phyloP scores from a whole-genome alignment of 37 sponge, comb jelly and placozoan genomes.

The Hormiphora californensis region DNA sequence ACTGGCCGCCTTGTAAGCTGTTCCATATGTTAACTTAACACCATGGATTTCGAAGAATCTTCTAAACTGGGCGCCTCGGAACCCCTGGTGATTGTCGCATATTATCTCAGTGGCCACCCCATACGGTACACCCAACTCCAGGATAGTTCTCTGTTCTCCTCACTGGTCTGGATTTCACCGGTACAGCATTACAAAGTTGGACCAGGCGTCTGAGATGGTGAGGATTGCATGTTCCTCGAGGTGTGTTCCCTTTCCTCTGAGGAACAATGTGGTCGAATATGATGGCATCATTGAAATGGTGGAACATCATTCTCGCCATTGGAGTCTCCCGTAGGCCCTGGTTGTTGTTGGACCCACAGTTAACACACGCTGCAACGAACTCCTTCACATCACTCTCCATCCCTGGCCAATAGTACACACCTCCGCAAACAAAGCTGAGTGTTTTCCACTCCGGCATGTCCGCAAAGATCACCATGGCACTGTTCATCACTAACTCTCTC shows the following conservation, averaged over 20 bases:
- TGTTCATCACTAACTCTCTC: not conserved
- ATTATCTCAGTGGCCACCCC: not conserved
- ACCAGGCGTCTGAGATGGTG: not conserved
- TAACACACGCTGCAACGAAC: not conserved
- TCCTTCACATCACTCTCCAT: not conserved
- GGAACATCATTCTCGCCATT: not conserved
- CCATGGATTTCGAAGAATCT: too few relatives aligned
- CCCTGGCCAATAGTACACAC: conserved; percentile 17
- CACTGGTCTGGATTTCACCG: not conserved
- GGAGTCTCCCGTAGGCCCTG: not conserved
- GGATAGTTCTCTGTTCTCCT: not conserved
- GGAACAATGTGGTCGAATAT: conserved; percentile 2
- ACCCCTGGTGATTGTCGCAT: not conserved
- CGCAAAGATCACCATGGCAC: not conserved
- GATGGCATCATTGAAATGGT: not conserved
- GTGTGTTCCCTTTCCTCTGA: not conserved
- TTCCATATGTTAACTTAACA: too few relatives aligned
- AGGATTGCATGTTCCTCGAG: not conserved
- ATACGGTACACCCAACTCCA: not conserved
- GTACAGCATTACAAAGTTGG: not conserved
- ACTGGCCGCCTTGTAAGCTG: too few relatives aligned
- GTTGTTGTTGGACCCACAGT: not conserved
- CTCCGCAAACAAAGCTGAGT: not conserved
- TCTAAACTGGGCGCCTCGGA: too few relatives aligned
- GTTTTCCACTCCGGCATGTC: not conserved